Conservation (phyloP, 2,888 invertebrate species). For the Rhyacophila evoluta region DNA sequence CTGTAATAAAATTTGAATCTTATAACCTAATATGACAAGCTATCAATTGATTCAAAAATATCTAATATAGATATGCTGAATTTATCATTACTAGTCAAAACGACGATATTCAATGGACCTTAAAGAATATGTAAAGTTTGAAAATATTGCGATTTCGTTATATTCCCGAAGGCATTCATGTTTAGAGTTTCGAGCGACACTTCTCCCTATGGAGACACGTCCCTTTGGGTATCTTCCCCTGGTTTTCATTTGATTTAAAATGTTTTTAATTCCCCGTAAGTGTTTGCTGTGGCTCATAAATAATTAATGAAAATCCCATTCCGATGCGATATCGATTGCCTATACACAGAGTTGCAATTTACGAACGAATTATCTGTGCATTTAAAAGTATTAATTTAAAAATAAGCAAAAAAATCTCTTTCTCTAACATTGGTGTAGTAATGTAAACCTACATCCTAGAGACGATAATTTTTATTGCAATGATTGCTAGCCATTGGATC, state of each 20-base stretch:
- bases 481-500: background rate
- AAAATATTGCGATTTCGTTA: background rate
- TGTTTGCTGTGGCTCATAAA: constrained; percentile 41
- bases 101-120: background rate
- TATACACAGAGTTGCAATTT: background rate
- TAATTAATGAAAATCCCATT: constrained; percentile 31
- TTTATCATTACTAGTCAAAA: background rate
- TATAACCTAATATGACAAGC: too few relatives aligned
- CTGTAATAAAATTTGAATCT: too few relatives aligned
- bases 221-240: background rate
- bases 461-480: background rate
- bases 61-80: too few relatives aligned
- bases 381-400: background rate
- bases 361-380: background rate
- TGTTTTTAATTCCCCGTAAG: constrained; percentile 45
- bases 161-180: constrained; percentile 8
- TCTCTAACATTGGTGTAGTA: too few relatives aligned
- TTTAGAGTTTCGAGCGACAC: background rate
- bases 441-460: too few relatives aligned
- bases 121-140: background rate
- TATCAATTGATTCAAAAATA: too few relatives aligned
- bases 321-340: background rate
- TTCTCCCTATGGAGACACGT: background rate
- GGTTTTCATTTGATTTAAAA: constrained; percentile 42
- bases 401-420: too few relatives aligned